Conservation (phyloP, 2,113 vertebrate species). For the Malurus cyaneus region DNA sequence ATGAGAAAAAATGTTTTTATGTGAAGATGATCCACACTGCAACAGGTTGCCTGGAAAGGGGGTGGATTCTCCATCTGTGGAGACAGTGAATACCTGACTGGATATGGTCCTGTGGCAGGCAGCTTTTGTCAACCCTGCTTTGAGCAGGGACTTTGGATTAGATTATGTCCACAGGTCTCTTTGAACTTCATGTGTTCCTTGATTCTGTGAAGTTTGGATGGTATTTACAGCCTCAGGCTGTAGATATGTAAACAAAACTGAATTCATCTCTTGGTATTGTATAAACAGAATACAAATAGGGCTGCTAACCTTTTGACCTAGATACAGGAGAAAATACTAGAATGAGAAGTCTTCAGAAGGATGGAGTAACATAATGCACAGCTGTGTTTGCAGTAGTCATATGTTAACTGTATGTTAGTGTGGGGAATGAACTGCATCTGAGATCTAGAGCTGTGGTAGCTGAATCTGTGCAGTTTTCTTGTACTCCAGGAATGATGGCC, state of each 20-base stretch:
- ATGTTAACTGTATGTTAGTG: neutral
- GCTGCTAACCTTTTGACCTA: neutral
- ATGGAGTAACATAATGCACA: neutral
- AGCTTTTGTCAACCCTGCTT: neutral
- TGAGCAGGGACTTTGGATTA: neutral
- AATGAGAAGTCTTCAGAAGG: neutral
- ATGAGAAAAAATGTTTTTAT: neutral
- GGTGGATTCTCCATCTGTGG: neutral
- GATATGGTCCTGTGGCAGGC: neutral
- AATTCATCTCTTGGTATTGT: neutral
- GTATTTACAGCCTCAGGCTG: neutral
- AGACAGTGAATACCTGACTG: neutral
- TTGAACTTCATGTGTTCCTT: neutral
- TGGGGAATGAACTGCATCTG: neutral
- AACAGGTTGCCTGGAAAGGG: neutral
- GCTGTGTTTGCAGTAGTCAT: neutral
- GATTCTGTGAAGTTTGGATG: neutral
- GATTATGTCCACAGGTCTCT: neutral
- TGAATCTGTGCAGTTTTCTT: neutral
- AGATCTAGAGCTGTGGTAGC: neutral
- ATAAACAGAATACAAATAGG: neutral
- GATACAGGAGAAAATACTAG: neutral
- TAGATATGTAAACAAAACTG: neutral
- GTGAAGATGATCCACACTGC: neutral
- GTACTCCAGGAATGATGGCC: neutral